Conservation (phyloP, 2,113 vertebrate species). For the Morone saxatilis region DNA sequence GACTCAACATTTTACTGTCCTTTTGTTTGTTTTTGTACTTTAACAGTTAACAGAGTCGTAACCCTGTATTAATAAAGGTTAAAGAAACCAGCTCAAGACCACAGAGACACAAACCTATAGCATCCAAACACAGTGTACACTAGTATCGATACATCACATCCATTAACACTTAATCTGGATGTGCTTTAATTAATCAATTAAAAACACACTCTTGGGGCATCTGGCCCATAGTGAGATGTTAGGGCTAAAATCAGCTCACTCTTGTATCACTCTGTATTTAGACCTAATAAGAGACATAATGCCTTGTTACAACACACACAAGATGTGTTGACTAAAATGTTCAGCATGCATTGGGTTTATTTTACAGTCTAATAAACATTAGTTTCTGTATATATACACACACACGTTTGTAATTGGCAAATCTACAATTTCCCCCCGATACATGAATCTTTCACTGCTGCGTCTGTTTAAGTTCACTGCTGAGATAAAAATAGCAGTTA, state of each 20-base stretch:
- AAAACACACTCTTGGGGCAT: too few species aligned
- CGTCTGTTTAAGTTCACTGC: conserved; percentile 18
- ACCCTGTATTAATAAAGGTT: too few species aligned
- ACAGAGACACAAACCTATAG: not conserved
- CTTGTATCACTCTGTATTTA: not conserved
- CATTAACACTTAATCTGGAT: not conserved
- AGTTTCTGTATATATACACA: not conserved
- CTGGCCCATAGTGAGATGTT: not conserved
- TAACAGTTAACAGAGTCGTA: too few species aligned
- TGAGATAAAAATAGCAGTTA: conserved; percentile 64
- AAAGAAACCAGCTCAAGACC: not conserved
- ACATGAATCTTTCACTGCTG: conserved; percentile 9
- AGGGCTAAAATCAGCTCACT: too few species aligned
- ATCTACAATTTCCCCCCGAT: not conserved
- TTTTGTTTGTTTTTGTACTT: not conserved
- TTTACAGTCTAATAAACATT: not conserved
- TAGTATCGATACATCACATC: not conserved
- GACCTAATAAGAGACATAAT: not conserved
- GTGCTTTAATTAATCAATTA: too few species aligned
- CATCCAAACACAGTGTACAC: not conserved
- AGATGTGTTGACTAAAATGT: not conserved
- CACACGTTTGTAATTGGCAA: not conserved
- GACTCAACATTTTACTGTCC: not conserved
- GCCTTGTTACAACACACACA: not conserved
- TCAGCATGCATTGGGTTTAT: not conserved